phyloP scores from a whole-genome alignment of 2,797 vertebrate genomes.

The Coreius guichenoti region DNA sequence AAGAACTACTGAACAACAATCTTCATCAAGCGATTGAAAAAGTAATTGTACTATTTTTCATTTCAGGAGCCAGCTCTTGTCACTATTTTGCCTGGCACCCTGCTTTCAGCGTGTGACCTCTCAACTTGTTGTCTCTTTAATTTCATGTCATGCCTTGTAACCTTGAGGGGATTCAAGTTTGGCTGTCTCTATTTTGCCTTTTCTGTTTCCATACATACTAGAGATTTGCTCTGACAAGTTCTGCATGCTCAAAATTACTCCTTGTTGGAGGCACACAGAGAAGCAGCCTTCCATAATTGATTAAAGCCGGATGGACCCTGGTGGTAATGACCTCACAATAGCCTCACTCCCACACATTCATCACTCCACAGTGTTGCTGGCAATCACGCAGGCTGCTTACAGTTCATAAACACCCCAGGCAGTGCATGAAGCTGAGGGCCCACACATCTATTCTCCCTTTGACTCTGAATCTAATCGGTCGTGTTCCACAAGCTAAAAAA shows the following conservation, averaged over 20 bases:
- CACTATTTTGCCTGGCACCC: neutral
- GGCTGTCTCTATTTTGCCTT: neutral
- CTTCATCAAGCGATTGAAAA: neutral
- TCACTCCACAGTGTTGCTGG: slow-evolving; percentile 18
- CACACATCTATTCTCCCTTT: slow-evolving; percentile 53
- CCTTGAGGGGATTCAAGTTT: slow-evolving; percentile 15
- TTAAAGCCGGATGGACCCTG: slow-evolving; percentile 47
- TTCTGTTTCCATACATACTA: slow-evolving; percentile 25
- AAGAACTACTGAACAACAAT: neutral
- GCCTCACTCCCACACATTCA: slow-evolving; percentile 51
- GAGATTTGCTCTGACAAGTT: slow-evolving; percentile 31
- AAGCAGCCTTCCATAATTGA: slow-evolving; percentile 51
- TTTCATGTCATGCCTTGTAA: slow-evolving; percentile 40
- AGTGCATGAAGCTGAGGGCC: slow-evolving; percentile 16
- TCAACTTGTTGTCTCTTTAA: slow-evolving; percentile 27
- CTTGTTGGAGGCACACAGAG: slow-evolving; percentile 30
- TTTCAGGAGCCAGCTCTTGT: slow-evolving; percentile 1
- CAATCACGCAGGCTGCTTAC: slow-evolving; percentile 44
- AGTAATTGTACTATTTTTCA: neutral
- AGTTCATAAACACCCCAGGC: slow-evolving; percentile 51
- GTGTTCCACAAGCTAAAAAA: slow-evolving; percentile 35
- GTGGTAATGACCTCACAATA: slow-evolving; percentile 48
- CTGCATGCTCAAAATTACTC: slow-evolving; percentile 23
- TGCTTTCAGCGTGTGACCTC: slow-evolving; percentile 4
- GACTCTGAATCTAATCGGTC: slow-evolving; percentile 49